Evolutionary conservation across 2,113 vertebrate genomes (phyloP), one percentile per base, ranked within the genome.

Genomic region (Thymallus thymallus): DNA sequence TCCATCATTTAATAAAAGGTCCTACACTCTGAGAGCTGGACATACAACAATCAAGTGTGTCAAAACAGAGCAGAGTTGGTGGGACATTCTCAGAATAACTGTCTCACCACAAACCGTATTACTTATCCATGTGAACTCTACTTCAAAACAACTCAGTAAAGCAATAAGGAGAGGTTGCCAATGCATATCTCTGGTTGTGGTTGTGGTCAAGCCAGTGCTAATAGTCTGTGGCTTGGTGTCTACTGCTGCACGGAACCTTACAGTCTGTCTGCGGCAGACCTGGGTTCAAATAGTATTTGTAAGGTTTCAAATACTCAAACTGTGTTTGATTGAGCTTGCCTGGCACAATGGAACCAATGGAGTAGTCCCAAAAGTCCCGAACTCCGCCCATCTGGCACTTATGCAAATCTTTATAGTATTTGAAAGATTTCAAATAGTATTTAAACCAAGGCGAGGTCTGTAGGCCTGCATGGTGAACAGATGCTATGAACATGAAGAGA

Each of bases 61-160:
- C 73, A 46, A 64, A 68, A 30, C 63, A 51, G 22, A 64, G 69
- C 29, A 51, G 64, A 72, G 41, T 67, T 7, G 24, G 6, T 41
- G 30, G 68, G 72, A 76, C 78, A 85, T 79, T 81, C 74, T 73
- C 79, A 63, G 69, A 70, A 82, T 69, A 46, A 20, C 63, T 26
- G 41, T 73, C 26, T 69, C 74, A 69, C 82, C 78, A 71, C 79
- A 71, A 23, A 14, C 73, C 70, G 69, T 45, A 73, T 72, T 74
- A 58, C 24, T 68, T 73, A 71, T 69, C 70, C 80, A 79, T 79
- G 70, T 66, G 76, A 82, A 58, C 22, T 51, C 65, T 13, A 12
- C 51, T 79, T 77, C 24, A 67, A 79, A 84, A 75, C 78, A 75
- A 62, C 22, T 22, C 62, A 51, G 62, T 20, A 9, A 68, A 60